phyloP scores from a whole-genome alignment of 2,113 vertebrate species.

The Dasypus novemcinctus region DNA sequence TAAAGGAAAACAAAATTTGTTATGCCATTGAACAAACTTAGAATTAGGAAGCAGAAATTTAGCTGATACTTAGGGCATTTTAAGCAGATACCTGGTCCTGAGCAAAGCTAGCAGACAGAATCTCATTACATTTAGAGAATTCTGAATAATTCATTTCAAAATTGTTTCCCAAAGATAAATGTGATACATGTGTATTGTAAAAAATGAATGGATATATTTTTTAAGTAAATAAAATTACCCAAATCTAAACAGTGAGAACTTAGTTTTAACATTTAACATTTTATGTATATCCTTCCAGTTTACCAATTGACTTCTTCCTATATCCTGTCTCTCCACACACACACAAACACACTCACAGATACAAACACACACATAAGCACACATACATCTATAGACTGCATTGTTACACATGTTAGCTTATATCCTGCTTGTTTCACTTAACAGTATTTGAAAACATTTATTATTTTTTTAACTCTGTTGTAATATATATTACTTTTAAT shows the following conservation, averaged over 20 bases:
- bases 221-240: neutral
- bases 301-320: neutral
- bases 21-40: neutral
- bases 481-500: too few species aligned
- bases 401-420: too few species aligned
- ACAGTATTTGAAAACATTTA: too few species aligned
- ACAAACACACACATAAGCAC: too few species aligned
- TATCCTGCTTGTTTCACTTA: too few species aligned
- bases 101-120: neutral
- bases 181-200: neutral
- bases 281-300: neutral
- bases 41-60: neutral
- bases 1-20: neutral
- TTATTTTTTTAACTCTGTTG: too few species aligned
- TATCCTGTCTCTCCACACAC: too few species aligned
- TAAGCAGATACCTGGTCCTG: neutral
- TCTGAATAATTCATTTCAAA: neutral
- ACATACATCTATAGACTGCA: too few species aligned
- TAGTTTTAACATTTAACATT: neutral
- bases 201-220: neutral
- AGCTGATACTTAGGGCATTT: neutral
- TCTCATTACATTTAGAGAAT: neutral
- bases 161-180: conserved; percentile 30
- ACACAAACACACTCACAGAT: neutral
- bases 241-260: neutral